Base-by-base conservation (phyloP, 2,888 invertebrate species). In the Blastobasis lacticolella region DNA sequence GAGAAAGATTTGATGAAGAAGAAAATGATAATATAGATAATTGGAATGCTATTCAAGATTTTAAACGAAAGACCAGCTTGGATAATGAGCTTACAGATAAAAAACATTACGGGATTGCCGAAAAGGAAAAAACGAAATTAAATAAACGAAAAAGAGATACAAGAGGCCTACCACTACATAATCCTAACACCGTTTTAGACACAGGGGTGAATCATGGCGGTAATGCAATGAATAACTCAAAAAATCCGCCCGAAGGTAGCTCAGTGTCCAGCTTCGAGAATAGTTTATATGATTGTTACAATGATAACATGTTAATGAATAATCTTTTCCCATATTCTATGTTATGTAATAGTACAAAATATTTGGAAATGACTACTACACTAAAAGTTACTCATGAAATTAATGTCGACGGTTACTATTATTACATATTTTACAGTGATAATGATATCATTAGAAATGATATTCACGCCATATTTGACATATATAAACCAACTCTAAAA, bases 341-440 rank as follows among this genome's bases (percentile, higher is more conserved):
- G 44, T 83, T 90, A 42, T 95, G 95, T 68, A 90, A 90, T 41
- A 91, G 91, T 75, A 91, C 93, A 0, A 90, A 91, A 61, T 93
- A 92, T 64, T 87, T 94, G 59, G 91, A 94, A 64, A 90, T 89
- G 53, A 91, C 91, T 5, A 91, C 91, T 37, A 93, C 93, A 58
- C 71, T 84, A 6, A 87, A 84, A 73, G 92, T 94, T 0, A 90
- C 90, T 53, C 94, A 95, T 64, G 91, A 94, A 59, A 93, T 95
- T 37, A 84, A 90, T 42, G 88, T 91, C 49, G 93, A 95, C 71
- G 95, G 95, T 6, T 95, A 95, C 79, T 96, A 95, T 74, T 96
- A 96, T 79, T 96, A 95, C 66, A 95, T 96, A 62, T 95, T 96
- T 79, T 95, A 95, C 70, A 95, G 94, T 64, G 95, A 96, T 73